A percentile compares a stretch with the other conserved stretches of the same genome.
phyloP scores from a whole-genome alignment of 2,797 vertebrate species.

The Tenualosa thibaudeaui region DNA sequence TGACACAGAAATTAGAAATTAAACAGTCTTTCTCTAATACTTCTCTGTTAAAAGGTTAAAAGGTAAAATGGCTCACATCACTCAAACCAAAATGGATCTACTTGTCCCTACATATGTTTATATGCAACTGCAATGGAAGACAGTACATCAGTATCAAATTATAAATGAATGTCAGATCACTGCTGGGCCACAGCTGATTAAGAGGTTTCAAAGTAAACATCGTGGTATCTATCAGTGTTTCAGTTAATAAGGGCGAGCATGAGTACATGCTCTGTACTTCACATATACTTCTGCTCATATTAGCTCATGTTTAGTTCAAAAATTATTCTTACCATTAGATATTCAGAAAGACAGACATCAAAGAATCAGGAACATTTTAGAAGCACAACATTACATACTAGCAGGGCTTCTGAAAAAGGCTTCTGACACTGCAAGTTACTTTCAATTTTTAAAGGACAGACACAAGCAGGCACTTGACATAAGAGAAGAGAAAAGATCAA shows the following conservation, averaged over 20 bases:
- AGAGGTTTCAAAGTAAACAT: background rate
- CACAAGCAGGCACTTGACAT: background rate
- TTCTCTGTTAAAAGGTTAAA: background rate
- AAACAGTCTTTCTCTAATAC: background rate
- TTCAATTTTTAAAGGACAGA: background rate
- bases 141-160: conserved; percentile 8
- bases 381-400: conserved; percentile 17
- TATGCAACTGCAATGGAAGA: background rate
- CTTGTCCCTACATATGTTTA: background rate
- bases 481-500: conserved; percentile 8
- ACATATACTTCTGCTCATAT: background rate
- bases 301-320: background rate
- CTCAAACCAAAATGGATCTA: background rate
- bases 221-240: background rate
- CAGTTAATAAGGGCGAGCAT: background rate
- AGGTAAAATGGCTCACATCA: background rate
- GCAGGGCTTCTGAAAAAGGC: background rate
- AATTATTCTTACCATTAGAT: background rate
- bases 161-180: background rate
- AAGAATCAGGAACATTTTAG: background rate
- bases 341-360: conserved; percentile 12
- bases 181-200: background rate
- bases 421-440: conserved; percentile 19
- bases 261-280: background rate
- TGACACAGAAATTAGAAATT: background rate